These are phyloP conservation scores for Aphodius granarius DNA, from an alignment of 2,888 invertebrate genomes.

Conservation along the genomic window DNA sequence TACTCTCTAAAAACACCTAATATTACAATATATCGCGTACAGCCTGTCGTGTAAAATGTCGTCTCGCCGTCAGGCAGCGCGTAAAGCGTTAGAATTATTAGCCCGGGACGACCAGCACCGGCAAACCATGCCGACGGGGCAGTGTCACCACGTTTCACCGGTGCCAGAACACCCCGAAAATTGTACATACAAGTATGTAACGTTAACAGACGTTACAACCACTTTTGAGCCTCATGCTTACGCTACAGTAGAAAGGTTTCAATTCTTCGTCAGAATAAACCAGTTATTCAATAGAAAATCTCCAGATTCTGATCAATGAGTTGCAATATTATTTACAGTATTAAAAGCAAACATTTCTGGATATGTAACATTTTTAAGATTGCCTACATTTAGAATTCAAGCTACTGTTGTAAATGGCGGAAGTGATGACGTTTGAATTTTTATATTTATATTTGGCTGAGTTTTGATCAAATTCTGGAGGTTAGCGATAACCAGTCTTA, in stretches of 20 bases:
- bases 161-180: slow-evolving; percentile 6
- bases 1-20: slow-evolving; percentile 46
- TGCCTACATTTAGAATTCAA: too few relatives aligned
- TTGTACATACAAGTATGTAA: slow-evolving; percentile 4
- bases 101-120: slow-evolving; percentile 32
- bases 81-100: slow-evolving; percentile 58
- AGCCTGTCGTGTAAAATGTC: slow-evolving; percentile 54
- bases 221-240: slow-evolving; percentile 37
- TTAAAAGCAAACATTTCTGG: neutral
- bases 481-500: neutral
- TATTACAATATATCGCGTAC: slow-evolving; percentile 49
- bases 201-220: neutral
- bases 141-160: slow-evolving; percentile 31
- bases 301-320: slow-evolving; percentile 17
- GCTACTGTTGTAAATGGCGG: too few relatives aligned
- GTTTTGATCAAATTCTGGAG: neutral
- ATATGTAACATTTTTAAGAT: neutral
- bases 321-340: neutral
- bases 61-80: slow-evolving; percentile 46
- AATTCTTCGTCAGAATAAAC: slow-evolving; percentile 39
- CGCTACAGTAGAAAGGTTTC: slow-evolving; percentile 46
- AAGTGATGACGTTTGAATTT: too few relatives aligned
- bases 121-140: slow-evolving; percentile 34
- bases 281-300: slow-evolving; percentile 26
- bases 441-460: neutral